Percentiles rank a stretch among this genome's conserved stretches.
These are phyloP conservation scores for Sebastes elongatus DNA, from an alignment of 2,797 vertebrate genomes.

Conservation along the genomic window DNA sequence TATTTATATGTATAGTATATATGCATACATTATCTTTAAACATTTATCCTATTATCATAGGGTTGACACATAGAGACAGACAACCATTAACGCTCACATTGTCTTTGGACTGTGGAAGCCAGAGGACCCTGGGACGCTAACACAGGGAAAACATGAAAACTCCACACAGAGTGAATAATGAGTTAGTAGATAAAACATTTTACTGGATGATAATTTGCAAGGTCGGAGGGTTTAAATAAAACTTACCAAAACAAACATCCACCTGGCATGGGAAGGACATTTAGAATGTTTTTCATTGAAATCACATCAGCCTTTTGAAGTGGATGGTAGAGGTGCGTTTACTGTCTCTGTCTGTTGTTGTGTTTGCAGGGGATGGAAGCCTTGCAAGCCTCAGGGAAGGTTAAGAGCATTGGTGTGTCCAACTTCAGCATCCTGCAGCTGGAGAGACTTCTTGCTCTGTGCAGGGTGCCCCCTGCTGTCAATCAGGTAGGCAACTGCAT, in stretches of 20 bases:
- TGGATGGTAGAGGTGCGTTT: not conserved
- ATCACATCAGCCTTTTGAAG: not conserved
- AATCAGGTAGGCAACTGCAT: slow-evolving; percentile 74
- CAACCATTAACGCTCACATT: no score
- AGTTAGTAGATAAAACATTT: not conserved
- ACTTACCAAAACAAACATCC: not conserved
- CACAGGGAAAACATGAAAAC: no score
- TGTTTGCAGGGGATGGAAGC: slow-evolving; percentile 80
- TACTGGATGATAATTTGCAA: not conserved
- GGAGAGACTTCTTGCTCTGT: slow-evolving; percentile 78
- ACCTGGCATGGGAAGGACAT: not conserved
- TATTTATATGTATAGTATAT: no score
- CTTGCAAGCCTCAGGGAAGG: slow-evolving; percentile 77
- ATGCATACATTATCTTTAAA: no score
- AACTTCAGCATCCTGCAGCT: slow-evolving; percentile 83
- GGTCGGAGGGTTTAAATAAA: not conserved
- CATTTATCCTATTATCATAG: no score
- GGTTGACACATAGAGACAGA: no score
- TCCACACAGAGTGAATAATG: not conserved
- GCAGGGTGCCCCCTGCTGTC: slow-evolving; percentile 80
- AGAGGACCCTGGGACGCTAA: no score
- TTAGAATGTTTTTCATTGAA: not conserved
- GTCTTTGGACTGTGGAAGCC: no score
- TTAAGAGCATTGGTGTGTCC: slow-evolving; percentile 83
- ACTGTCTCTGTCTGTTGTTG: not conserved